These are phyloP conservation scores for Formicarius rufipectus DNA, from an alignment of 2,113 vertebrate genomes.

Conservation along the genomic window DNA sequence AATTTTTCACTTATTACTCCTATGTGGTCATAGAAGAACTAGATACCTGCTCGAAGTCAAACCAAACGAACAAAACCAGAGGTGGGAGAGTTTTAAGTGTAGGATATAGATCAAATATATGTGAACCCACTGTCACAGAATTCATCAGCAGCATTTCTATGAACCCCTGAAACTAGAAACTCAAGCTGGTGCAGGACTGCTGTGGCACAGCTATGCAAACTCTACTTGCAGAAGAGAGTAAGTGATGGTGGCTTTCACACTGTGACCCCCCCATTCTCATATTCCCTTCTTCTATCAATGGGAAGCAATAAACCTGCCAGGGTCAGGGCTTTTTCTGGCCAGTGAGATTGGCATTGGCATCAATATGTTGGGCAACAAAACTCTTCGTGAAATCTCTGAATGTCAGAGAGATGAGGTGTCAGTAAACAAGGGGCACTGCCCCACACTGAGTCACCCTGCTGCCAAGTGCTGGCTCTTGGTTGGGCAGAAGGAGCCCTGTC, in stretches of 20 bases:
- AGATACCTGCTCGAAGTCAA: background rate
- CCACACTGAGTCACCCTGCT: background rate
- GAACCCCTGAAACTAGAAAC: background rate
- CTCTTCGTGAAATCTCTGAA: background rate
- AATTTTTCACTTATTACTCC: background rate
- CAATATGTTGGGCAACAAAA: background rate
- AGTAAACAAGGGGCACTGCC: too few species aligned
- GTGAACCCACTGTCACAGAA: background rate
- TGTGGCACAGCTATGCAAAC: background rate
- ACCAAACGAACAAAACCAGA: too few species aligned
- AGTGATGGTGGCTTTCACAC: background rate
- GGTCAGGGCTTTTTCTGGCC: background rate
- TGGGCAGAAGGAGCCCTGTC: background rate
- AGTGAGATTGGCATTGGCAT: background rate
- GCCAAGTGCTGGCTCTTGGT: background rate
- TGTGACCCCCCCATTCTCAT: background rate
- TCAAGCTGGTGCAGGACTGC: background rate
- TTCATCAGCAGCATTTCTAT: background rate
- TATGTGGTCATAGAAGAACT: background rate
- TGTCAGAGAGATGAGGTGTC: background rate
- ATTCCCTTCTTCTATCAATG: background rate
- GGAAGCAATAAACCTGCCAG: background rate
- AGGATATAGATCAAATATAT: background rate
- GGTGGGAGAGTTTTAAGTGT: background rate
- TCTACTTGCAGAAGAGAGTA: background rate